Base-by-base conservation (phyloP, 2,888 invertebrate genomes). In the Folsomia manolachei region DNA sequence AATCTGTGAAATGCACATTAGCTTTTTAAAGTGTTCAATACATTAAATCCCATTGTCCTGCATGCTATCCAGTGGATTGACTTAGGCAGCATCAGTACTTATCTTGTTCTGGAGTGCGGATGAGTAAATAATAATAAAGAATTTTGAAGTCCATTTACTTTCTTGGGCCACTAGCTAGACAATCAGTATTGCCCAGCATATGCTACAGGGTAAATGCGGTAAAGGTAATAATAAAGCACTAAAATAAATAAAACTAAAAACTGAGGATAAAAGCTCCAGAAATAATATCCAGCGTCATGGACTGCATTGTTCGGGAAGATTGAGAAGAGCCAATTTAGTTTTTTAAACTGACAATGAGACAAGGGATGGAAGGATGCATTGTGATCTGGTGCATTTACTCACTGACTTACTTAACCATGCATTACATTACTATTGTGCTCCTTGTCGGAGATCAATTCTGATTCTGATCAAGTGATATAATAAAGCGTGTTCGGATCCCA, bases 401-500 rank as follows among this genome's bases (percentile, higher is more conserved):
- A n/a, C 39, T 39, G 7, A 39, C 39, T 39, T 14, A 39, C 39
- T 39, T n/a, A n/a, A n/a, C n/a, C n/a, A n/a, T n/a, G n/a, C n/a
- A n/a, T 51, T 51, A 51, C 56, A 56, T 56, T 56, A 56, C n/a
- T 56, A 56, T 56, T 56, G 56, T 56, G 21, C 56, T 56, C 56
- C 56, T 7, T 56, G 56, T 56, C 56, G 7, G 56, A 56, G 56
- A 56, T 56, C 56, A 56, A 56, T 56, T 56, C 56, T n/a, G 56
- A 56, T 56, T 56, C 21, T 56, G 56, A 56, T 56, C 56, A 14
- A 56, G 56, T 56, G 56, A 56, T n/a, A n/a, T n/a, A n/a, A n/a
- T 56, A 56, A 56, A 56, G 56, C 56, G 56, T 56, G 56, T 56
- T 56, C 56, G 56, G 56, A 56, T 56, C n/a, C n/a, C 56, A 56